Conservation (phyloP, 37 sponge, comb jelly and placozoan genomes). For the Theonella swinhoei region DNA sequence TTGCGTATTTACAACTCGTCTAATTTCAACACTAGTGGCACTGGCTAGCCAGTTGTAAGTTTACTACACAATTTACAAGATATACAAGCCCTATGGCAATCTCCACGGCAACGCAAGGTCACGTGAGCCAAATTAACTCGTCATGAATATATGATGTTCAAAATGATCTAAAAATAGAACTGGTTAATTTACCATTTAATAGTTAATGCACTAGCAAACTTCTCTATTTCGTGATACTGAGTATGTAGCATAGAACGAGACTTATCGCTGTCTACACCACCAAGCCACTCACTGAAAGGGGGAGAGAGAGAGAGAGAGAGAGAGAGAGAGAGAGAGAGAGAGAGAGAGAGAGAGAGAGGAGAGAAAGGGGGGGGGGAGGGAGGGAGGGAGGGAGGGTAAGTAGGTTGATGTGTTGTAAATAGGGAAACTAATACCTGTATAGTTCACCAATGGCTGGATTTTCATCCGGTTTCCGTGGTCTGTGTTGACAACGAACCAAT, state of each 20-base stretch:
- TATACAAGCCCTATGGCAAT: neutral
- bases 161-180: neutral
- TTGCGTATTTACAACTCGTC: neutral
- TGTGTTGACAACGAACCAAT: too few species aligned
- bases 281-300: constrained; percentile 67
- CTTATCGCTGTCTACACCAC: constrained; percentile 44
- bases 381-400: neutral
- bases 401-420: neutral
- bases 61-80: neutral
- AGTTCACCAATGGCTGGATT: constrained; percentile 21
- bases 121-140: neutral
- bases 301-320: neutral
- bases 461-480: constrained; percentile 47
- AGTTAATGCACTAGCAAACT: constrained; percentile 61
- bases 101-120: neutral
- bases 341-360: neutral
- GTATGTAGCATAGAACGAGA: constrained; percentile 66
- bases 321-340: neutral
- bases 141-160: neutral
- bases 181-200: constrained; percentile 91
- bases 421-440: constrained; percentile 27
- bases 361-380: neutral
- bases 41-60: too few species aligned
- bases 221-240: constrained; percentile 81
- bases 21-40: too few species aligned